phyloP scores from a whole-genome alignment of 2,113 vertebrate species.

The Platichthys stellatus region DNA sequence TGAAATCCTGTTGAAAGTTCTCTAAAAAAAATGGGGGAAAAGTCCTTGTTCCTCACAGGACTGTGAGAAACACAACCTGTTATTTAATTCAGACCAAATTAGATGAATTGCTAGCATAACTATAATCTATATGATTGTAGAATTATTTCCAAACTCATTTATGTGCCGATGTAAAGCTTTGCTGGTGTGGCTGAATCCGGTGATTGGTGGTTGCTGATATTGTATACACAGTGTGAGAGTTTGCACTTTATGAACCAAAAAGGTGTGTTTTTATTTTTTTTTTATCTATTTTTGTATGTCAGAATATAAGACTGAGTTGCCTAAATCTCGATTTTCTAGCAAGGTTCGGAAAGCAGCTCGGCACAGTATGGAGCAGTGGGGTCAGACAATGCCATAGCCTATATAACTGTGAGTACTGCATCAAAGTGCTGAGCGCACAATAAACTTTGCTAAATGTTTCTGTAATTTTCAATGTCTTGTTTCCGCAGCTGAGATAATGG shows the following conservation, averaged over 20 bases:
- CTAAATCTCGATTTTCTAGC: slow-evolving; percentile 50
- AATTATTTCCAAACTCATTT: slow-evolving; percentile 7
- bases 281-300: background rate
- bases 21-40: too few species aligned
- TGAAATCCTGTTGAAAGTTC: too few species aligned
- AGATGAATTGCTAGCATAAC: too few species aligned
- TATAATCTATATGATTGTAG: too few species aligned
- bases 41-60: too few species aligned
- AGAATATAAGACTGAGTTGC: slow-evolving; percentile 9
- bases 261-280: background rate
- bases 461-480: slow-evolving; percentile 12
- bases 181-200: background rate
- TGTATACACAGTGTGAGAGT: background rate
- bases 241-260: slow-evolving; percentile 25
- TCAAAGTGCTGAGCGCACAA: too few species aligned
- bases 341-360: slow-evolving; percentile 30
- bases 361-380: slow-evolving; percentile 56
- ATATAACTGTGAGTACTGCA: slow-evolving; percentile 75
- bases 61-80: too few species aligned
- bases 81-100: too few species aligned
- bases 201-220: slow-evolving; percentile 1
- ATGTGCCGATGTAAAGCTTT: background rate
- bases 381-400: slow-evolving; percentile 60
- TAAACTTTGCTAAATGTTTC: background rate
- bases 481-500: slow-evolving; percentile 63